phyloP scores from a whole-genome alignment of 2,888 invertebrate species.

The Tanytarsus gracilentus region DNA sequence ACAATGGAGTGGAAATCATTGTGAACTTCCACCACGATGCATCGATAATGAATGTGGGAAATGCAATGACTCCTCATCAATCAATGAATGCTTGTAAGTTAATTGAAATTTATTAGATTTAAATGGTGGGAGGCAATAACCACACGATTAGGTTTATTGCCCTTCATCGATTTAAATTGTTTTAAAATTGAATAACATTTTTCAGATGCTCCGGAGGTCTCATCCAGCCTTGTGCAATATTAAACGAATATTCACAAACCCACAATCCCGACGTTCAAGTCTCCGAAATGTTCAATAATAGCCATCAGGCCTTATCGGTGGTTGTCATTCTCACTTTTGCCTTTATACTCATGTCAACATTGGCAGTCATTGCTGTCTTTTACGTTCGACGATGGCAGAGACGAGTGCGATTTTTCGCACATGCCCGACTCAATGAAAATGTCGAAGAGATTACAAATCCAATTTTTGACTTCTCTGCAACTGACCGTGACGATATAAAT shows the following conservation, averaged over 20 bases:
- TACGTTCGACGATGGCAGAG: conserved; percentile 38
- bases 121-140: no score
- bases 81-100: conserved; percentile 41
- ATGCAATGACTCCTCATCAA: conserved; percentile 40
- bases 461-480: conserved; percentile 66
- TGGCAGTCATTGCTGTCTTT: conserved; percentile 36
- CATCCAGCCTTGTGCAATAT: conserved; percentile 36
- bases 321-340: conserved; percentile 35
- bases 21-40: conserved; percentile 45
- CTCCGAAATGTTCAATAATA: not conserved
- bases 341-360: conserved; percentile 37
- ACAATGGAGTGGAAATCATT: conserved; percentile 50
- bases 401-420: conserved; percentile 50
- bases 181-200: conserved; percentile 32
- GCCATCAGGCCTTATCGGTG: not conserved
- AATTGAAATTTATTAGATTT: conserved; percentile 24
- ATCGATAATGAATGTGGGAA: conserved; percentile 38
- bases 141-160: no score
- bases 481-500: conserved; percentile 44
- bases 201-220: conserved; percentile 37
- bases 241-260: not conserved
- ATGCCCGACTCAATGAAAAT: conserved; percentile 72
- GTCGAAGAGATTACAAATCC: conserved; percentile 82
- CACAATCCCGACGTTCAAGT: not conserved
- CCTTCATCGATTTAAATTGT: conserved; percentile 21